Evolutionary conservation across 2,797 vertebrate species (phyloP).

Genomic region (Neomorphus geoffroyi): DNA sequence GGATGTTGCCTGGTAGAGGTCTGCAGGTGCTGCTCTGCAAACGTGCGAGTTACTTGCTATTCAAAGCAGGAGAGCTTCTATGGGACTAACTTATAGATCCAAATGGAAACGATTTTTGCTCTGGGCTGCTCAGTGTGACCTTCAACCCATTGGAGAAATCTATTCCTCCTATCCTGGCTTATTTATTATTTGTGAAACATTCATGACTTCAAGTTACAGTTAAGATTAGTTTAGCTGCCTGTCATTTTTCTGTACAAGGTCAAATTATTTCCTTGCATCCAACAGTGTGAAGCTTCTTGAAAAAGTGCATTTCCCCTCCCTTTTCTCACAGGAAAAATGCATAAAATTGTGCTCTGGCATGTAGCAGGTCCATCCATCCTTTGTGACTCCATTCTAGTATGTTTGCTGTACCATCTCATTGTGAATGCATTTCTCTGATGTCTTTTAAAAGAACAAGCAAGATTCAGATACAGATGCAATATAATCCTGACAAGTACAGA

Average conservation of each 20-base stretch:
- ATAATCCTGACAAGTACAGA: not conserved
- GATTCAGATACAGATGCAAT: not conserved
- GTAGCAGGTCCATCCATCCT: not conserved
- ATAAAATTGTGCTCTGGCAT: not conserved
- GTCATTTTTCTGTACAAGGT: constrained; percentile 25
- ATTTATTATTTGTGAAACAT: constrained; percentile 60
- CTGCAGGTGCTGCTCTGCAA: not conserved
- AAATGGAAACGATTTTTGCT: constrained; percentile 58
- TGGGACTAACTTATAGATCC: constrained; percentile 54
- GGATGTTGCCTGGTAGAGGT: not conserved
- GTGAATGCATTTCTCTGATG: rapidly evolving
- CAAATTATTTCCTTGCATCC: not conserved
- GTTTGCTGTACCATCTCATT: not conserved
- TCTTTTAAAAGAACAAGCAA: not conserved
- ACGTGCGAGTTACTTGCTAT: constrained; percentile 17
- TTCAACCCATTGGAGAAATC: constrained; percentile 59
- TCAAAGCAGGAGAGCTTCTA: constrained; percentile 29
- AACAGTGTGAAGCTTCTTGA: not conserved
- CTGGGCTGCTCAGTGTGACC: constrained; percentile 43
- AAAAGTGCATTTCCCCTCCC: not conserved
- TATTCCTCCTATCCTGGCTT: constrained; percentile 32
- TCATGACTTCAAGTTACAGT: constrained; percentile 42
- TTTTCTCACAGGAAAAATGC: not conserved
- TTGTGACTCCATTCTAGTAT: not conserved
- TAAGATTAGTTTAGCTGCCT: constrained; percentile 10